phyloP scores from a whole-genome alignment of 2,888 invertebrate species.

The Latrodectus hesperus region DNA sequence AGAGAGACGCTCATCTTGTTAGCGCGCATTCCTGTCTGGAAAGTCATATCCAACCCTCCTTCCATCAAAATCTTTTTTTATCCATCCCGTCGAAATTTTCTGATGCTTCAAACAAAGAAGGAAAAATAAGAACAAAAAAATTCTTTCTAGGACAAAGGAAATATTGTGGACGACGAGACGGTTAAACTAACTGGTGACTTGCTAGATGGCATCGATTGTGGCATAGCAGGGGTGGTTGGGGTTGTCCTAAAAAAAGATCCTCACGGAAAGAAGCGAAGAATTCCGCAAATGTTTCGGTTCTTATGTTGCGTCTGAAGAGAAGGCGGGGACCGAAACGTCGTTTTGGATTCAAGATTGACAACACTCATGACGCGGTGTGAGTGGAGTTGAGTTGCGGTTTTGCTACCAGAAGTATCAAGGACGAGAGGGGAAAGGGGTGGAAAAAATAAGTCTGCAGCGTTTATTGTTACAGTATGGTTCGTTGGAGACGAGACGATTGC shows the following conservation, averaged over 20 bases:
- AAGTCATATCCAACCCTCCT: too few species aligned
- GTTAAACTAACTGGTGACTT: conserved; percentile 46
- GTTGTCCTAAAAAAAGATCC: background rate
- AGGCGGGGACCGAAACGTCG: conserved; percentile 25
- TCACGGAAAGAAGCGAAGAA: background rate
- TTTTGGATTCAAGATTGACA: conserved; percentile 50
- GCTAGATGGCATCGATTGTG: conserved; percentile 24
- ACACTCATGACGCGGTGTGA: conserved; percentile 46
- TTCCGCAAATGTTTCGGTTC: conserved; percentile 2
- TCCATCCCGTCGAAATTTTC: conserved; percentile 14
- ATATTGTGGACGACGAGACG: conserved; percentile 1
- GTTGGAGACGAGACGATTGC: conserved; percentile 50
- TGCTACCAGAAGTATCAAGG: conserved; percentile 9
- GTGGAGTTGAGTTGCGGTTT: conserved; percentile 59
- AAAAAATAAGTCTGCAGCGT: conserved; percentile 38
- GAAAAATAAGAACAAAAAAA: background rate
- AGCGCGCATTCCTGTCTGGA: too few species aligned
- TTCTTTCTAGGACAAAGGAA: background rate
- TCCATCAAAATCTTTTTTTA: background rate
- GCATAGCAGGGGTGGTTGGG: background rate
- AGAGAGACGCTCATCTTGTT: too few species aligned
- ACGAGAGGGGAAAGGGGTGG: background rate
- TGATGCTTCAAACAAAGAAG: too few species aligned
- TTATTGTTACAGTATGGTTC: conserved; percentile 51
- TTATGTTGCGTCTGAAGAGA: conserved; percentile 21